A percentile compares a stretch with the other conserved stretches of the same genome.
Evolutionary conservation across 2,797 vertebrate genomes (phyloP).

Genomic region (Tadarida brasiliensis): DNA sequence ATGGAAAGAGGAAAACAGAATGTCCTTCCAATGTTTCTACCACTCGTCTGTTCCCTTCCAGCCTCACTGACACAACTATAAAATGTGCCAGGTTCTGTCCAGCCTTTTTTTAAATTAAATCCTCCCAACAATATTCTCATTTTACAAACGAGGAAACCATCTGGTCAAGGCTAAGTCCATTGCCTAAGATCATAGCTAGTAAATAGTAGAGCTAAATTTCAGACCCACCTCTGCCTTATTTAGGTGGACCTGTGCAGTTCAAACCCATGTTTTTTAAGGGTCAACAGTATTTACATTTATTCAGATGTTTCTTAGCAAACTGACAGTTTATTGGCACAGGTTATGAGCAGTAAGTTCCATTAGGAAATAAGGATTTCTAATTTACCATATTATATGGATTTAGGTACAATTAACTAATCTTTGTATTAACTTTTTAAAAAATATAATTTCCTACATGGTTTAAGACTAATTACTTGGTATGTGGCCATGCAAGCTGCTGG

Average conservation of each 20-base stretch:
- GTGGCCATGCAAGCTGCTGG: not conserved
- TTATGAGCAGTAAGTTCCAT: not conserved
- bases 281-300: not conserved
- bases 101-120: not conserved
- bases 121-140: not conserved
- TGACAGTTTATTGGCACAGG: not conserved
- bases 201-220: not conserved
- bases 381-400: not conserved
- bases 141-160: not conserved
- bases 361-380: conserved; percentile 25
- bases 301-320: not conserved
- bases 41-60: not conserved
- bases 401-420: not conserved
- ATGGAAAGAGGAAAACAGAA: not conserved
- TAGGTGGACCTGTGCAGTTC: not conserved
- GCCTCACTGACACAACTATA: not conserved
- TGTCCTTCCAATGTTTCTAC: not conserved
- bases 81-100: not conserved
- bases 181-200: not conserved
- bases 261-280: not conserved
- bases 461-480: not conserved
- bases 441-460: not conserved
- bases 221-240: not conserved
- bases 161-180: not conserved
- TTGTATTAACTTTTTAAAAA: not conserved